phyloP scores from a whole-genome alignment of 2,888 invertebrate species.

The Acholoe squamosa region DNA sequence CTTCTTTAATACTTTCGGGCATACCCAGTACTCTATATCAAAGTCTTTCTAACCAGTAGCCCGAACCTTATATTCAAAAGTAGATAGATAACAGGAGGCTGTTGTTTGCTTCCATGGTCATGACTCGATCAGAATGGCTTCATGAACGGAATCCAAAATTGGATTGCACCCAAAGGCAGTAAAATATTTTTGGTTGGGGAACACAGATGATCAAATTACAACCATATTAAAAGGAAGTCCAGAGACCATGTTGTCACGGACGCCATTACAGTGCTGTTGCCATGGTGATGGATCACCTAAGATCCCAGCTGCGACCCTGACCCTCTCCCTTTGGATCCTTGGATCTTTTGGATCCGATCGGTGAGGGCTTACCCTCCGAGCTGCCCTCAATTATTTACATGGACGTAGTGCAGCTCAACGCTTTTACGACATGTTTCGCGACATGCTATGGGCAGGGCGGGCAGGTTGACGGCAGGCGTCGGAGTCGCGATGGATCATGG shows the following conservation, averaged over 20 bases:
- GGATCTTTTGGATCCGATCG: conserved; percentile 1
- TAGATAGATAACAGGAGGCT: too few species aligned
- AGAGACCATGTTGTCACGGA: conserved; percentile 26
- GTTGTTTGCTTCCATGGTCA: too few species aligned
- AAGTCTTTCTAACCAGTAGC: too few species aligned
- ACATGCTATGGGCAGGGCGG: conserved; percentile 31
- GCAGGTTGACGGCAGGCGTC: conserved; percentile 10
- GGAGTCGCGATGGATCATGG: conserved; percentile 25
- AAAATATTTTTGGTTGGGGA: not conserved
- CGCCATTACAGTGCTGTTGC: not conserved
- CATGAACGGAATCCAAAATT: too few species aligned
- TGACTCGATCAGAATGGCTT: too few species aligned
- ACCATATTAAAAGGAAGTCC: conserved; percentile 47
- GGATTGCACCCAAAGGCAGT: too few species aligned
- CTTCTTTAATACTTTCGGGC: too few species aligned
- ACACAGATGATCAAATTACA: conserved; percentile 52
- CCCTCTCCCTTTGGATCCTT: conserved; percentile 3
- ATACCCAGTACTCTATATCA: too few species aligned
- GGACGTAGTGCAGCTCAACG: conserved; percentile 9
- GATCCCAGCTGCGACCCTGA: conserved; percentile 31
- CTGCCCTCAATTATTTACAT: conserved; percentile 55
- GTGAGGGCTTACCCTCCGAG: not conserved
- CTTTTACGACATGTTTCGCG: conserved; percentile 53
- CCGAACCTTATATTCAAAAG: too few species aligned
- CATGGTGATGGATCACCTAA: conserved; percentile 36